Base-by-base conservation (phyloP, 2,797 vertebrate species). In the Diceros bicornis region DNA sequence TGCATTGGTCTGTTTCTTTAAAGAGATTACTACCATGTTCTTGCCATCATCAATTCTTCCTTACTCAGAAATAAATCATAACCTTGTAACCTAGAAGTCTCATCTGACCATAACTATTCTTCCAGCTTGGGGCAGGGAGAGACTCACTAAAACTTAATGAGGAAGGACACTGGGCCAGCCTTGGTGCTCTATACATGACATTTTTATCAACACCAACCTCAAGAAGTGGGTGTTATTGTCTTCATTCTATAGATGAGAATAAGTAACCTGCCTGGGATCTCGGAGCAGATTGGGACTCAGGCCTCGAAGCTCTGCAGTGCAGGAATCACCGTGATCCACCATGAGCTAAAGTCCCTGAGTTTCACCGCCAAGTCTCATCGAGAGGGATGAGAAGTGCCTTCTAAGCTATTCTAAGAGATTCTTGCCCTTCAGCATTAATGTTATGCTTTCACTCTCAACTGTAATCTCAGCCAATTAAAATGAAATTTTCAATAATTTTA, bases 151-250 rank as follows among this genome's bases (percentile, higher is more conserved):
- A 6, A 20, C n/a, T 61, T n/a, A 57, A 16, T 23, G 77, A 66
- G 50, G 37, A 87, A 20, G n/a, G 75, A 66, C 3, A 1, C 2
- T 0, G 13, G 52, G 59, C 29, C 37, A 37, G 57, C 16, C 62
- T 2, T 13, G 13, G 17, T 2, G 14, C 27, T 29, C 41, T 14
- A 41, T 12, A 3, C 0, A 6, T 14, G 32, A 25, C 52, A 44
- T 23, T 29, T 57, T 7, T 57, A 7, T 32, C 4, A 41, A 34
- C 23, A 13, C 9, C 23, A 47, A 7, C 29, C 47, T 57, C 18
- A 4, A 11, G 23, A n/a, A 20, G 47, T 27, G 25, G 14, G 11
- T 12, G 27, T 29, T 34, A 7, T 1, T 32, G 55, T 64, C 41
- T 23, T 84, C 41, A 25, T 52, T 44, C 71, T 50, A 10, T 7